Evolutionary conservation across 2,113 vertebrate species (phyloP).

Genomic region (Herpetotheres cachinnans): DNA sequence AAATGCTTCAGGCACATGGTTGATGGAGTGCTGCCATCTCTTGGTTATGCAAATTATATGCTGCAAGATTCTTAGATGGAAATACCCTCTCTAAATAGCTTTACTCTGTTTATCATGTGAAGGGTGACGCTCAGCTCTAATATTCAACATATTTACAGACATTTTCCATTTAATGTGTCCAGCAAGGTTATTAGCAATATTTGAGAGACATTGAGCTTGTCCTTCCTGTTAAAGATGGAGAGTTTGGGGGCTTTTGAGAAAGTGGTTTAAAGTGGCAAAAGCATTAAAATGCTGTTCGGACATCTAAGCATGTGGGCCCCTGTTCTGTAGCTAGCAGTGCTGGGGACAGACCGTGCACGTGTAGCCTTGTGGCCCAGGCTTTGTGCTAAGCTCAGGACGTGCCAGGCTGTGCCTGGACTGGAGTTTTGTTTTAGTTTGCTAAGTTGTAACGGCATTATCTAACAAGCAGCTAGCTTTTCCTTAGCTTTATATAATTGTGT

Average conservation of each 20-base stretch:
- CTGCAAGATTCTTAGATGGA: neutral
- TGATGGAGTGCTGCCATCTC: slow-evolving; percentile 70
- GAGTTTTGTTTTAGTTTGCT: neutral
- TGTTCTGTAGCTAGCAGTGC: neutral
- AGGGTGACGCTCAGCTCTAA: neutral
- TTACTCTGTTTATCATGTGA: neutral
- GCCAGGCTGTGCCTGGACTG: neutral
- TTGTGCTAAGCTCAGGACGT: neutral
- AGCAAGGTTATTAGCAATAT: neutral
- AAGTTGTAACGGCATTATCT: neutral
- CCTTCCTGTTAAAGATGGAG: neutral
- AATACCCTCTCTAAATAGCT: neutral
- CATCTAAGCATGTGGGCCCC: neutral
- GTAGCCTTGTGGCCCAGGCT: neutral
- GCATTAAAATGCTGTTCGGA: neutral
- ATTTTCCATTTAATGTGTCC: neutral
- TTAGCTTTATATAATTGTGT: neutral
- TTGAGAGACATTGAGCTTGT: neutral
- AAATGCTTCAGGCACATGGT: slow-evolving; percentile 16
- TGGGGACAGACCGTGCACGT: rapidly evolving
- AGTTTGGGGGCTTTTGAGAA: neutral
- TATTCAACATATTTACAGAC: neutral
- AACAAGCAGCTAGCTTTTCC: neutral
- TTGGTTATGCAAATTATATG: slow-evolving; percentile 66
- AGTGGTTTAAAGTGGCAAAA: neutral